Base-by-base conservation (phyloP, 2,113 vertebrate genomes). In the Noturus placidus region DNA sequence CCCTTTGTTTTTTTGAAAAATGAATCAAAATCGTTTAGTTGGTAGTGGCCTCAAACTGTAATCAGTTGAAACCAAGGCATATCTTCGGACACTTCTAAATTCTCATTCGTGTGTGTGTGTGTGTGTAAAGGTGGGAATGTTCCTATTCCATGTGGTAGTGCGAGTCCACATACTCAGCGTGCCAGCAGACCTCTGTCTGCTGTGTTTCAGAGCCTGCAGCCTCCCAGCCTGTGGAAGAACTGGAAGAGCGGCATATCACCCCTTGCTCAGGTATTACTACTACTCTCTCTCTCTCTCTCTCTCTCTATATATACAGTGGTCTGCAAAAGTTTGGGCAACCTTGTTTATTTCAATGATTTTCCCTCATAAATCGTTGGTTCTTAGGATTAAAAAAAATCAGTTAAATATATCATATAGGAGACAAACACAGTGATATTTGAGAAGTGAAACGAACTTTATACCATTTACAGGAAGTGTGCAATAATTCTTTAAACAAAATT, bases 181-280 rank as follows among this genome's bases (percentile, higher is more conserved):
- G 89, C 97, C 85, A 96, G 95, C 91, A 96, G 96, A 86, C 94
- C 97, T 74, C 96, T 99, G 78, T 98, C 98, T 0, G 96, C 97
- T 7, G 97, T 99, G 84, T 97, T 99, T 89, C 97, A 99, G 90
- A 98, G 95, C 91, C 96, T 99, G 90, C 95, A 97, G 92, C 95
- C 97, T 0, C 95, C 97, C 1, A 96, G 95, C 90, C 95, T 98
- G 93, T 97, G 96, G 96, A 99, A 96, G 90, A 97, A 94, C 92
- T 97, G 97, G 92, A 99, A 97, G 93, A 97, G 96, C 78, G 96
- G 96, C 76, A 95, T 93, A 82, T 95, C 96, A 0, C 93, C 97
- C 90, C 96, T 98, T 88, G 96, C 85, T 0, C 97, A 99, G 97
- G 98, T 99, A 87, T 27, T 42, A 6, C 38, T 25, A 2, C n/a